Base-by-base conservation (phyloP, 2,113 vertebrate species). In the Lota lota region DNA sequence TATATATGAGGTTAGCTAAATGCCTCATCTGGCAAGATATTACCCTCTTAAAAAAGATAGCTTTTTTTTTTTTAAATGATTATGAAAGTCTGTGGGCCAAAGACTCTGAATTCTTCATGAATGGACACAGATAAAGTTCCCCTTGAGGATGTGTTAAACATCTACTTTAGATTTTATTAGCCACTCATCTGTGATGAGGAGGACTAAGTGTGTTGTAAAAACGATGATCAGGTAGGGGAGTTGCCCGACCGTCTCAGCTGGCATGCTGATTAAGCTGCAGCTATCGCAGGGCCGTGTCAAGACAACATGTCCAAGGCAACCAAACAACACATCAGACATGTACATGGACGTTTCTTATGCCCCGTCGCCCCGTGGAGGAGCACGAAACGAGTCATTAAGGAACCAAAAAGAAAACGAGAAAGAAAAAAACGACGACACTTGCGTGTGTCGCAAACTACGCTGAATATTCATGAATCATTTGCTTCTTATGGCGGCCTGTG, bases 231-330 rank as follows among this genome's bases (percentile, higher is more conserved):
- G 68, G 64, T 69, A 67, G 69, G 75, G 69, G 51, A n/a, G 61
- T 65, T 62, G 28, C 51, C 11, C 40, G 7, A 60, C 56, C 67
- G 50, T 62, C 66, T 72, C 47, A 75, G 62, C 33, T 63, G 65
- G 65, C 66, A 61, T 56, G 33, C 70, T 68, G 62, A 66, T 67
- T 72, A 28, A 68, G 28, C 80, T 75, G 68, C 70, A 70, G 66
- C 72, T 77, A 79, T 78, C 61, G 73, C 53, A 69, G 62, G 60
- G 72, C 67, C 83, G 84, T 72, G 77, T 59, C 61, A 75, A 75
- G 73, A 18, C 47, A 69, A 63, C 81, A 78, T 80, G 10, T 14
- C 40, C 10, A 14, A 47, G 10, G 40, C 10, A 47, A 47, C 40
- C 40, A 47, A 47, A 47, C 40, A 47, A 47, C 12, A 14, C 40